Conservation (phyloP, 1,140 invertebrate species). For the Phymorhynchus buccinoides region DNA sequence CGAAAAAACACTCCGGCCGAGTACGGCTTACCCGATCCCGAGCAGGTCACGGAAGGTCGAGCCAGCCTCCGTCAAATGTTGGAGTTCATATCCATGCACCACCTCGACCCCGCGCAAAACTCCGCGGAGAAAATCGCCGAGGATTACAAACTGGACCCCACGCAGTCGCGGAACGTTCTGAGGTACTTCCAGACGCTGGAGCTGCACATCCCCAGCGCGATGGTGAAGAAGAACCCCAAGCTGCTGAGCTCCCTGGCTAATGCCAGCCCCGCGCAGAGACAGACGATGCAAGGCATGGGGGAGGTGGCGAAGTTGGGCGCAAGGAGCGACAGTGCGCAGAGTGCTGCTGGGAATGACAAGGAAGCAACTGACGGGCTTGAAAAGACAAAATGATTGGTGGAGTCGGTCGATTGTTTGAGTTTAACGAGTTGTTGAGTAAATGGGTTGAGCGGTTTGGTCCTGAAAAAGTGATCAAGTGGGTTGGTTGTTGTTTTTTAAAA, state of each 20-base stretch:
- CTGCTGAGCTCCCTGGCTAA: slow-evolving; percentile 30
- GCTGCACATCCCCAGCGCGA: slow-evolving; percentile 46
- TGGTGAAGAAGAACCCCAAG: slow-evolving; percentile 43
- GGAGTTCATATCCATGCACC: slow-evolving; percentile 79
- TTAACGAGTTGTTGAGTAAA: too few relatives aligned
- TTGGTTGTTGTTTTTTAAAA: too few relatives aligned
- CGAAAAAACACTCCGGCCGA: slow-evolving; percentile 64
- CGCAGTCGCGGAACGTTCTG: slow-evolving; percentile 62
- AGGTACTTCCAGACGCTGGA: slow-evolving; percentile 49
- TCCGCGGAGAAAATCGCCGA: slow-evolving; percentile 78
- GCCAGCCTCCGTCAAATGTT: slow-evolving; percentile 70
- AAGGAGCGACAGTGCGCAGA: not conserved
- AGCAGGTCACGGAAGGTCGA: slow-evolving; percentile 68
- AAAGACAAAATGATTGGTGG: not conserved
- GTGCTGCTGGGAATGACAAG: not conserved
- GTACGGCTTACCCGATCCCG: slow-evolving; percentile 69
- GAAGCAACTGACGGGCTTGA: not conserved
- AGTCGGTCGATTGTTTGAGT: too few relatives aligned
- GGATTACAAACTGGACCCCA: slow-evolving; percentile 79
- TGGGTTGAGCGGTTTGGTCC: too few relatives aligned
- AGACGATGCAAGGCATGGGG: not conserved
- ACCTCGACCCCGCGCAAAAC: slow-evolving; percentile 77
- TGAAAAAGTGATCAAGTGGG: not conserved
- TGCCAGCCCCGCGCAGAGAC: slow-evolving; percentile 1
- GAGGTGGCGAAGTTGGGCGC: slow-evolving; percentile 9